Evolutionary conservation across 2,888 invertebrate genomes (phyloP).

Genomic region (Tipula helvola): DNA sequence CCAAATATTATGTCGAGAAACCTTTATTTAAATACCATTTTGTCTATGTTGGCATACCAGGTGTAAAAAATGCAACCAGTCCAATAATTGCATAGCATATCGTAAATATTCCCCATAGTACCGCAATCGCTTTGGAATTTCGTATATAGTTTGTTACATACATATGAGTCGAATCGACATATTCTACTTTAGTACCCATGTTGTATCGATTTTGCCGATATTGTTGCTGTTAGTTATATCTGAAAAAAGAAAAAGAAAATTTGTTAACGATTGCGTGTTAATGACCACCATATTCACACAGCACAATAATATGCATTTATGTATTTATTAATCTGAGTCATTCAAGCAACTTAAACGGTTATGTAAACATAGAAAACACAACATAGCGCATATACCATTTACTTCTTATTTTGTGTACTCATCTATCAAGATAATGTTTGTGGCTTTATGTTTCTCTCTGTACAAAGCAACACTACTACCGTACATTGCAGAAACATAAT

Average conservation of each 20-base stretch:
- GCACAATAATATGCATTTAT: too few species aligned
- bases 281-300: neutral
- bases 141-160: slow-evolving; percentile 84
- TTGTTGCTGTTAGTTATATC: neutral
- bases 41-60: slow-evolving; percentile 32
- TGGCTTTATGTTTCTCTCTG: neutral
- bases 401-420: neutral
- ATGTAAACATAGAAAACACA: neutral
- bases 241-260: neutral
- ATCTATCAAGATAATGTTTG: neutral
- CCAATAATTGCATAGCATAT: slow-evolving; percentile 94
- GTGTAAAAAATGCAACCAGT: slow-evolving; percentile 89
- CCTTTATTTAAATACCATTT: too few species aligned
- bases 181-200: slow-evolving; percentile 87
- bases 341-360: neutral
- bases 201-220: neutral
- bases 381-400: neutral
- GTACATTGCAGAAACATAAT: neutral
- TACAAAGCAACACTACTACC: neutral
- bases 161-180: slow-evolving; percentile 81
- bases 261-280: neutral
- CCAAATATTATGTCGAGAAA: neutral
- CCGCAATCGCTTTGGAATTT: slow-evolving; percentile 89
- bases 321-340: neutral
- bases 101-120: slow-evolving; percentile 95